These are phyloP conservation scores for Drosophila paracracens DNA, from an alignment of 2,888 invertebrate species.

Conservation along the genomic window DNA sequence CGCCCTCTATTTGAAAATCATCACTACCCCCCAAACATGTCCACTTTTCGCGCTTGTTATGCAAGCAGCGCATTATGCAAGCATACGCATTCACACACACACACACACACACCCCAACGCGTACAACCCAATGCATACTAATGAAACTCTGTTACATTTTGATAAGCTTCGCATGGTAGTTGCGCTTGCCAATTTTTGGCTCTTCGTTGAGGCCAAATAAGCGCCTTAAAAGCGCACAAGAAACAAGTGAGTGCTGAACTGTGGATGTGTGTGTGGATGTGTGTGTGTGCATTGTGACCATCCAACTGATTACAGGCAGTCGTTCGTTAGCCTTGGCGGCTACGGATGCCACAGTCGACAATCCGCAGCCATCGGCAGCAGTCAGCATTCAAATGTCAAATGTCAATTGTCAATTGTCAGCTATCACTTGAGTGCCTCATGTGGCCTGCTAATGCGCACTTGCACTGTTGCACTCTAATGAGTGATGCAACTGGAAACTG, in stretches of 20 bases:
- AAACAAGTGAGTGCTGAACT: background rate
- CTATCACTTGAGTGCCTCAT: conserved; percentile 65
- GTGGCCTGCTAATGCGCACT: conserved; percentile 62
- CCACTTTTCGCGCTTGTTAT: conserved; percentile 18
- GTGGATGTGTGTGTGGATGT: conserved; percentile 1
- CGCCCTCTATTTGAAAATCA: conserved; percentile 5
- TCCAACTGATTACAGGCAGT: conserved; percentile 41
- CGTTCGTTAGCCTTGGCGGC: conserved; percentile 9
- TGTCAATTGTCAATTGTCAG: conserved; percentile 66
- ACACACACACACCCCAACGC: background rate
- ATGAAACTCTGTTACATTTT: conserved; percentile 57
- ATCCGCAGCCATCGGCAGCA: conserved; percentile 33
- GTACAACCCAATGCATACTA: conserved; percentile 38
- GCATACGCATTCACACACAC: conserved; percentile 10
- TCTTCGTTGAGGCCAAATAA: conserved; percentile 46
- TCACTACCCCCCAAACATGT: background rate
- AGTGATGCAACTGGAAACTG: conserved; percentile 57
- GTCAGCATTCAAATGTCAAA: conserved; percentile 69
- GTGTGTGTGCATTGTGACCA: conserved; percentile 18
- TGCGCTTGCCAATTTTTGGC: conserved; percentile 38
- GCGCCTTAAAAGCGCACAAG: conserved; percentile 57
- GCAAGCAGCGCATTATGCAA: conserved; percentile 50
- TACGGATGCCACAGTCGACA: background rate
- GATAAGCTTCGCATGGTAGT: conserved; percentile 46
- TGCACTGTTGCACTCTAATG: conserved; percentile 60